These are phyloP conservation scores for Drosophila parthenogenetica DNA, from an alignment of 2,888 invertebrate species.

Conservation along the genomic window DNA sequence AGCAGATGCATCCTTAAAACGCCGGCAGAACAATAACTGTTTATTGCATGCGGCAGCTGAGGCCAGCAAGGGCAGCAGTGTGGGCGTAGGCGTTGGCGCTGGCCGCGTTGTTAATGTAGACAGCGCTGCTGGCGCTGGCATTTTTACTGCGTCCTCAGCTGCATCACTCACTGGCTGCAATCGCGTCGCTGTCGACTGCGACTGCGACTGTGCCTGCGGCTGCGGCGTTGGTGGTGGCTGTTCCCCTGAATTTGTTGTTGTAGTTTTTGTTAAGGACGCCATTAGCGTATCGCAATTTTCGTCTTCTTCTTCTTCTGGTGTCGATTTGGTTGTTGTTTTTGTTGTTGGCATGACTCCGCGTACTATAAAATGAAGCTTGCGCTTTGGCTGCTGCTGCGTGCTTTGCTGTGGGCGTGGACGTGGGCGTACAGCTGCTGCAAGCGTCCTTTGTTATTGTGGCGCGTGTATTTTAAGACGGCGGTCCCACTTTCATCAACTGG, in stretches of 20 bases:
- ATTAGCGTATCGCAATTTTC: conserved; percentile 67
- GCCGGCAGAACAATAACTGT: conserved; percentile 80
- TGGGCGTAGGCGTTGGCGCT: conserved; percentile 54
- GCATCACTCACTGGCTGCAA: conserved; percentile 22
- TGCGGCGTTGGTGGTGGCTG: conserved; percentile 21
- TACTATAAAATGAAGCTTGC: conserved; percentile 66
- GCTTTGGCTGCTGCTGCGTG: conserved; percentile 30
- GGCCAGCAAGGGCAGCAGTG: conserved; percentile 60
- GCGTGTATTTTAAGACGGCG: conserved; percentile 31
- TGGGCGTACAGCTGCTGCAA: conserved; percentile 47
- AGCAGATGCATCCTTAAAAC: conserved; percentile 75
- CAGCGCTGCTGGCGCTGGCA: conserved; percentile 19
- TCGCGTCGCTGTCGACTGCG: conserved; percentile 17
- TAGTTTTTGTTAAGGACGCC: conserved; percentile 53
- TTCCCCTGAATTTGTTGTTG: conserved; percentile 31
- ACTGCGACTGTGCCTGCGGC: conserved; percentile 8
- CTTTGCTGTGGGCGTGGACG: conserved; percentile 47
- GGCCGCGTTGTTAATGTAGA: conserved; percentile 36
- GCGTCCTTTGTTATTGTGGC: conserved; percentile 58
- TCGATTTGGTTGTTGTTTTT: conserved; percentile 58
- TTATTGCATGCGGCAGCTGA: conserved; percentile 70
- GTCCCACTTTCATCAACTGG: conserved; percentile 51
- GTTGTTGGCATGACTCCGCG: conserved; percentile 69
- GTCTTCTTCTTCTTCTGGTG: conserved; percentile 47
- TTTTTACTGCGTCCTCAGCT: conserved; percentile 7